These are phyloP conservation scores for Mesaphorura yosii DNA, from an alignment of 1,140 invertebrate genomes.

Conservation along the genomic window DNA sequence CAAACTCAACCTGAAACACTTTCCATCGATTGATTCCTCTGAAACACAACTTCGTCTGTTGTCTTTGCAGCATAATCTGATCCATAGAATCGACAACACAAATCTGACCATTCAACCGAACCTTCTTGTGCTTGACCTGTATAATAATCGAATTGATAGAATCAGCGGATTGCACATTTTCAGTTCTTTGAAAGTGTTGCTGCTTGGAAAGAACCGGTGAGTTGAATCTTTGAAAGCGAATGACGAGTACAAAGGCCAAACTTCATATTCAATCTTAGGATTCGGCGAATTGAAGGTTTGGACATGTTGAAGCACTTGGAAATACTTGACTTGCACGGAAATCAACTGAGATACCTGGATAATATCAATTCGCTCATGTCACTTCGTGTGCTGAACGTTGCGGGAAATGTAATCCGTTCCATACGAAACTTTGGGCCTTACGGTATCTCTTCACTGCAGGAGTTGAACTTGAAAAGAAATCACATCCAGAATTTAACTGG, in stretches of 20 bases:
- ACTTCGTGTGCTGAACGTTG: slow-evolving; percentile 79
- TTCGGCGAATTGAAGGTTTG: slow-evolving; percentile 62
- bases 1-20: slow-evolving; percentile 55
- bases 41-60: slow-evolving; percentile 54
- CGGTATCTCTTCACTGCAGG: slow-evolving; percentile 61
- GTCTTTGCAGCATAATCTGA: slow-evolving; percentile 80
- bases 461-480: slow-evolving; percentile 78
- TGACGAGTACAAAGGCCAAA: not conserved
- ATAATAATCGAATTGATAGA: slow-evolving; percentile 83
- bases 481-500: slow-evolving; percentile 64
- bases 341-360: slow-evolving; percentile 58
- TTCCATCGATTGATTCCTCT: slow-evolving; percentile 68
- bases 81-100: slow-evolving; percentile 61
- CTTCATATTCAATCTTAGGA: slow-evolving; percentile 39
- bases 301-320: slow-evolving; percentile 58
- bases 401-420: slow-evolving; percentile 70
- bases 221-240: not conserved
- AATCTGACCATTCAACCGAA: slow-evolving; percentile 51
- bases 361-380: slow-evolving; percentile 50
- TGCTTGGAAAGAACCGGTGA: slow-evolving; percentile 76
- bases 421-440: slow-evolving; percentile 57
- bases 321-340: slow-evolving; percentile 83
- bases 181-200: slow-evolving; percentile 63
- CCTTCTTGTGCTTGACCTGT: slow-evolving; percentile 81
- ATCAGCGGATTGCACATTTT: slow-evolving; percentile 56